Evolutionary conservation across 2,888 invertebrate genomes (phyloP).

Genomic region (Idaea straminata): DNA sequence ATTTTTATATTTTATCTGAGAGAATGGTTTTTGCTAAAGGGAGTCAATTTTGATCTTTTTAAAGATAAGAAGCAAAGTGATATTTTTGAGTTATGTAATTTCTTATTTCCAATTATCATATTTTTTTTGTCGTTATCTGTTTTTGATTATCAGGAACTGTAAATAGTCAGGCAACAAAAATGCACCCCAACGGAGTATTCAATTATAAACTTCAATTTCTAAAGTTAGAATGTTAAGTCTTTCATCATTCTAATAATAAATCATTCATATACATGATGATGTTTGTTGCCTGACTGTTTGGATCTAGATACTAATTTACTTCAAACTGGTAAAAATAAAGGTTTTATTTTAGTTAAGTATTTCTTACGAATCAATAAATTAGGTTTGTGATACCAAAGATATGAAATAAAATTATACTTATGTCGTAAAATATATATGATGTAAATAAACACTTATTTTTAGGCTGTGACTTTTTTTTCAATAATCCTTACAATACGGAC

Average conservation of each 20-base stretch:
- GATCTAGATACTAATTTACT: not conserved
- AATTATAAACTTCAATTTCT: no score
- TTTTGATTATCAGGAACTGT: not conserved
- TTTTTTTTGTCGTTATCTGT: not conserved
- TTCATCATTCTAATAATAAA: no score
- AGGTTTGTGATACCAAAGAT: not conserved
- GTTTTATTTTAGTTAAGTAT: not conserved
- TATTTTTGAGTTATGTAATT: not conserved
- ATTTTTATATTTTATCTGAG: no score
- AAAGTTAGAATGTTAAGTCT: no score
- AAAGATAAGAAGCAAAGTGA: not conserved
- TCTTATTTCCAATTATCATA: not conserved
- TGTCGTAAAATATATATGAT: not conserved
- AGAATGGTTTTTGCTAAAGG: no score
- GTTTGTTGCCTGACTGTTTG: no score
- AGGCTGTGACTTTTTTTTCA: not conserved
- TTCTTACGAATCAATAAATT: not conserved
- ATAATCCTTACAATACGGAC: not conserved
- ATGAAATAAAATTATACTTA: not conserved
- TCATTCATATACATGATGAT: no score
- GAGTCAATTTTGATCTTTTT: not conserved
- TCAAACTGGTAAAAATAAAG: not conserved
- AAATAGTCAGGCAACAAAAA: not conserved
- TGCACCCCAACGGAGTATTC: no score
- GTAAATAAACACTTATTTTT: not conserved